Percentiles rank a stretch among this genome's conserved stretches.
phyloP scores from a whole-genome alignment of 2,113 vertebrate species.

The Dryoscopus gambensis region DNA sequence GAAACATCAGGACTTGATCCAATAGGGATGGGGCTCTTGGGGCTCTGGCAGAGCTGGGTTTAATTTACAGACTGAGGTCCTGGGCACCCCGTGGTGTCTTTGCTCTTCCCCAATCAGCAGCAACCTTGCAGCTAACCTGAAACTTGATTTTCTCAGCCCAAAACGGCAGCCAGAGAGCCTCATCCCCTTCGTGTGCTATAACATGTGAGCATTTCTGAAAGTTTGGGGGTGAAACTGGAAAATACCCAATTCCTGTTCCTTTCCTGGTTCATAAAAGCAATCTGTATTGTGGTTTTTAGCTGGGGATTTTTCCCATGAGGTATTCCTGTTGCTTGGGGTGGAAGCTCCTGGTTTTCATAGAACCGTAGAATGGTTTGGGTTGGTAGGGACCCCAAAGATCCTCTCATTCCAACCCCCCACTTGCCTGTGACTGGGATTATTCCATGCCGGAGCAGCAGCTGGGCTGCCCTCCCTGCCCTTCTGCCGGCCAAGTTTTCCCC shows the following conservation, averaged over 20 bases:
- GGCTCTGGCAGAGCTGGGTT: neutral
- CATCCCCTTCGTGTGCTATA: fast-evolving
- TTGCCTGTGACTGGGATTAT: neutral
- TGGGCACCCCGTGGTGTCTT: no score
- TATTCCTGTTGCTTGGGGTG: no score
- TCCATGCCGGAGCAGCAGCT: neutral
- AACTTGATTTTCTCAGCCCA: neutral
- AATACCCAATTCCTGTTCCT: neutral
- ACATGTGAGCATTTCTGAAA: fast-evolving
- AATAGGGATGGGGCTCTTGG: fast-evolving
- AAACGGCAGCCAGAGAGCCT: neutral
- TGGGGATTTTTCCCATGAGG: neutral
- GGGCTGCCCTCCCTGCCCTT: neutral
- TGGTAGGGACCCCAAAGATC: neutral
- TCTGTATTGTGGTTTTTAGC: fast-evolving
- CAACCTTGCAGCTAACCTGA: neutral
- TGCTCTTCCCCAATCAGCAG: neutral
- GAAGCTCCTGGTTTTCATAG: neutral
- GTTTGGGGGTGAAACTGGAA: neutral
- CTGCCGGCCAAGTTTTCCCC: neutral
- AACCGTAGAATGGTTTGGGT: neutral
- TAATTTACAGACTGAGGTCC: neutral
- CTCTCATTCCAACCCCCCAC: neutral
- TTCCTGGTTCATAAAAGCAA: neutral
- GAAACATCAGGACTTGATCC: neutral